Evolutionary conservation across 2,888 invertebrate species (phyloP).

Genomic region (Osmoderma eremita): DNA sequence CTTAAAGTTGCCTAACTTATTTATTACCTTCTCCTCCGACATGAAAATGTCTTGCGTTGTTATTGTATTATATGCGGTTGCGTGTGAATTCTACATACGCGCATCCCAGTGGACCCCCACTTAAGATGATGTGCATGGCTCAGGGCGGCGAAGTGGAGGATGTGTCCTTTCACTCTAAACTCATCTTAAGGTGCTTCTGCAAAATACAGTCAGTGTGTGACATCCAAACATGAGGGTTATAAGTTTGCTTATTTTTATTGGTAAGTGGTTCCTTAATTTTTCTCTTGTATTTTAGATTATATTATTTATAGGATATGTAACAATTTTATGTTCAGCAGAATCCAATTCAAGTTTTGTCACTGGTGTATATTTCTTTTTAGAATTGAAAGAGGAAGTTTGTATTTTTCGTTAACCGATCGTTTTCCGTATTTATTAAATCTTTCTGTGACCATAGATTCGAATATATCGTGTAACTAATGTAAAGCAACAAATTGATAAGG

Average conservation of each 20-base stretch:
- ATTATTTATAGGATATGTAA: neutral
- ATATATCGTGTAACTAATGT: no score
- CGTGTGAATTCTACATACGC: neutral
- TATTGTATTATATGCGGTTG: conserved; percentile 2
- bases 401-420: neutral
- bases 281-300: neutral
- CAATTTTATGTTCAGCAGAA: neutral
- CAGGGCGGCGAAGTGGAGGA: conserved; percentile 51
- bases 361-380: no score
- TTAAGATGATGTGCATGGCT: conserved; percentile 39
- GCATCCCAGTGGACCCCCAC: conserved; percentile 33
- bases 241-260: conserved; percentile 60
- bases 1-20: conserved; percentile 4
- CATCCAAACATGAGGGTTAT: conserved; percentile 61
- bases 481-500: no score
- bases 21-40: conserved; percentile 6
- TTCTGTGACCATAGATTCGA: no score
- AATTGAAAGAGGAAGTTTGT: neutral
- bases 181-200: conserved; percentile 56
- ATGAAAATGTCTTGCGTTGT: conserved; percentile 13
- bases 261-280: conserved; percentile 55
- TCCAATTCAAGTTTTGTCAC: neutral
- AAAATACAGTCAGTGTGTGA: conserved; percentile 57
- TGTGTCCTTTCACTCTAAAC: conserved; percentile 58
- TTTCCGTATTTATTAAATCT: neutral